A percentile compares a stretch with the other conserved stretches of the same genome.
Conservation (phyloP, 2,888 invertebrate genomes). For the Pyrocoelia pectoralis region DNA sequence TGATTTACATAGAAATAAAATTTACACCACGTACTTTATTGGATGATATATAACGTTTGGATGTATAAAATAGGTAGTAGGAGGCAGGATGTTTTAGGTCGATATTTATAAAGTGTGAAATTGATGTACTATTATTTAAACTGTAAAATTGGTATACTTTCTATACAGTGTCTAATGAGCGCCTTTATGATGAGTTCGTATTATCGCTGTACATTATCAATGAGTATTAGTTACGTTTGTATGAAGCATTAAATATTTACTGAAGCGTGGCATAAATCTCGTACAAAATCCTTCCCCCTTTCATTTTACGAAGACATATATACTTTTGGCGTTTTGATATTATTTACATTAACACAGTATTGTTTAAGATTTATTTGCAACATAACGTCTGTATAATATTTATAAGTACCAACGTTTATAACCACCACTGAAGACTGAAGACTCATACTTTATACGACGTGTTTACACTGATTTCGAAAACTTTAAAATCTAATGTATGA, state of each 20-base stretch:
- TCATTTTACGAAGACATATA: not conserved
- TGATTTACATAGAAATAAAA: conserved; percentile 1
- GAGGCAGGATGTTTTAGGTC: not conserved
- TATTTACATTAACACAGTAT: conserved; percentile 2
- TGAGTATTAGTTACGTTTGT: not conserved
- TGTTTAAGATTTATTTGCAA: not conserved
- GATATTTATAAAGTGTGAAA: conserved; percentile 1
- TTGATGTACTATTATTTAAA: not conserved
- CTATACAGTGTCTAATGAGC: not conserved
- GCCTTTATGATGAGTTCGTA: not conserved
- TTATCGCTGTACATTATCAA: conserved; percentile 10
- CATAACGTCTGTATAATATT: not conserved
- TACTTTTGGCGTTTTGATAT: not conserved
- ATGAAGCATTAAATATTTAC: not conserved
- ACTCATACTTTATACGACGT: not conserved
- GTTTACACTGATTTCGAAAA: not conserved
- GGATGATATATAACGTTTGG: not conserved
- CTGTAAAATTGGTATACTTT: not conserved
- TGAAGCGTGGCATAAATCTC: not conserved
- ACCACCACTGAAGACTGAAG: too few species aligned
- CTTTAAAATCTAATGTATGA: not conserved
- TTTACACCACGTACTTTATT: conserved; percentile 1
- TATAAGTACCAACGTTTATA: too few species aligned
- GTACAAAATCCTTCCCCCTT: not conserved
- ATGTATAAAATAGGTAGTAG: not conserved